A percentile compares a stretch with the other conserved stretches of the same genome.
phyloP scores from a whole-genome alignment of 2,113 vertebrate species.

The Vulpes ferrilata region DNA sequence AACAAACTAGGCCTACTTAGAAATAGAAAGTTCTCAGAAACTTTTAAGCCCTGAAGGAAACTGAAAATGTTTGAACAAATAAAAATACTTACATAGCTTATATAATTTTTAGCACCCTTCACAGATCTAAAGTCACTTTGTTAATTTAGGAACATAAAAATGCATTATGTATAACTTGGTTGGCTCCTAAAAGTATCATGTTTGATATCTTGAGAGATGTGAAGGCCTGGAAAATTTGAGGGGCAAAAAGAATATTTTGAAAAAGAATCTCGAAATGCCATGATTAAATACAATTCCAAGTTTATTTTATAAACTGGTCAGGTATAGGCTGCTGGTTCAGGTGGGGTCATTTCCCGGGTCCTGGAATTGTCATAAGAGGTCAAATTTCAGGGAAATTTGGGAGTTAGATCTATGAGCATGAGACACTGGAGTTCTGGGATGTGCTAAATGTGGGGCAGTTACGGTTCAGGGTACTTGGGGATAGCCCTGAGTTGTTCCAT shows the following conservation, averaged over 20 bases:
- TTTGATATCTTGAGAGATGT: constrained; percentile 76
- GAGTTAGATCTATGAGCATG: not conserved
- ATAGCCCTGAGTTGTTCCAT: not conserved
- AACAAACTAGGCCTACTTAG: constrained; percentile 47
- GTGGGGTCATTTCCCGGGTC: not conserved
- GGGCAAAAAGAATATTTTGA: constrained; percentile 73
- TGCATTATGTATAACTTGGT: constrained; percentile 83
- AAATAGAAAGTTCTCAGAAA: constrained; percentile 70
- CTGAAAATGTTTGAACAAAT: constrained; percentile 80
- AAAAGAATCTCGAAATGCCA: constrained; percentile 62
- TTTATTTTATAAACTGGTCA: constrained; percentile 3
- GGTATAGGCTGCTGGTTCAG: not conserved
- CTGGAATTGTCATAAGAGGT: not conserved
- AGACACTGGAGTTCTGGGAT: not conserved
- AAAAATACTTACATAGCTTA: constrained; percentile 81
- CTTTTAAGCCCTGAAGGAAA: constrained; percentile 71
- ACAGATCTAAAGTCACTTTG: constrained; percentile 83
- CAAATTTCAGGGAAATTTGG: not conserved
- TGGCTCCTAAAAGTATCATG: constrained; percentile 78
- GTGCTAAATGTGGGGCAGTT: not conserved
- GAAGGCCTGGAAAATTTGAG: constrained; percentile 72
- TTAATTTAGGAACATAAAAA: constrained; percentile 83
- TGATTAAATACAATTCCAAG: constrained; percentile 53
- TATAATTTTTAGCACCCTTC: constrained; percentile 83
- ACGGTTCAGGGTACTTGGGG: not conserved